Evolutionary conservation across 30 jellyfish, hydroid and myxozoan genomes (phyloP), one percentile per base, ranked within the genome.

Genomic region (Turritopsis rubra): DNA sequence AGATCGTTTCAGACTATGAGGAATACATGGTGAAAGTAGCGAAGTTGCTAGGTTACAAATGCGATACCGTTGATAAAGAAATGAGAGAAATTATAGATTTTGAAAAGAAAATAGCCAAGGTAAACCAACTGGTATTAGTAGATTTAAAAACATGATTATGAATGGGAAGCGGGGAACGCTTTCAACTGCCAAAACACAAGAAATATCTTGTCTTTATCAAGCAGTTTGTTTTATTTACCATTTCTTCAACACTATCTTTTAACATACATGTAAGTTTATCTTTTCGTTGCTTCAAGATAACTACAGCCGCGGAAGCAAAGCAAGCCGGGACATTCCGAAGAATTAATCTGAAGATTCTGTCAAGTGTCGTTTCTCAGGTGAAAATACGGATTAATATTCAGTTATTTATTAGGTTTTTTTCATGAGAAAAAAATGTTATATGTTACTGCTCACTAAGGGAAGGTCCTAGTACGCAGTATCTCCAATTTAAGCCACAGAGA

Each of bases 281-380:
- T 52, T n/a, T 54, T 20, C 20, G 41, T 71, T 23, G 54, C 60
- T n/a, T n/a, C 1, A 22, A 91, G 97, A 26, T 79, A 9, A 92
- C 98, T 1, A 92, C 98, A 5, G 85, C 98, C 8, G 98, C 98
- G 1, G 98, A 92, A 75, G 98, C 96, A 31, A 92, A 92, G 66
- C 98, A 92, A 65, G 96, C 98, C 18, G 98, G 98, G 1, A 92
- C 98, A 23, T 92, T 92, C 65, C 79, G 98, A 74, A 81, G 98
- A 81, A 87, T 92, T 16, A 72, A 87, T 24, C 68, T 92, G 65
- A 72, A 78, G 1, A 21, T 92, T 29, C 79, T 92, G 82, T 22
- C 80, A 17, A 29, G 52, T 9, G 53, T 78, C 1, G 90, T 92
- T 1, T 90, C 98, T 7, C 96, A 92, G 73, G 98, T 92, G 82